Conservation (phyloP, 1,140 invertebrate genomes). For the Pseudomyrmex dendroicus region DNA sequence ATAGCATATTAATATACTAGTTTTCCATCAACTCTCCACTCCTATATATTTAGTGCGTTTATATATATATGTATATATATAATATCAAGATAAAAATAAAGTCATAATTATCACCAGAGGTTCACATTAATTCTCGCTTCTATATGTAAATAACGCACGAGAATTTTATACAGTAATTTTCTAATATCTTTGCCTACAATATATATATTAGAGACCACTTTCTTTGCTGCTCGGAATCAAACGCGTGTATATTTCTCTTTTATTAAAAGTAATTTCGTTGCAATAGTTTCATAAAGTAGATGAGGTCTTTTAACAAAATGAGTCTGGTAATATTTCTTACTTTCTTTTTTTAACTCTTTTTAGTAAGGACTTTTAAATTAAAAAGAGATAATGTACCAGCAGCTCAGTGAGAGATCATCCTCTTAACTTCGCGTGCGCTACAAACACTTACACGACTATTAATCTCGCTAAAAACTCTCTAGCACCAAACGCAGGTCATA, state of each 20-base stretch:
- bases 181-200: neutral
- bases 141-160: slow-evolving; percentile 10
- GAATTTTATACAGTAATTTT: slow-evolving; percentile 1
- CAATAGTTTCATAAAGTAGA: slow-evolving; percentile 22
- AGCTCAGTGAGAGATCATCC: slow-evolving; percentile 5
- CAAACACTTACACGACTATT: slow-evolving; percentile 25
- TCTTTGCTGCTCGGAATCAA: neutral
- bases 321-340: neutral
- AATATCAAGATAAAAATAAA: slow-evolving; percentile 3
- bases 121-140: neutral
- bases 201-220: slow-evolving; percentile 22
- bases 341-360: neutral
- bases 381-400: neutral
- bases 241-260: neutral
- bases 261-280: slow-evolving; percentile 11
- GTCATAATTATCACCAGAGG: neutral
- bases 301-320: slow-evolving; percentile 26
- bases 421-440: neutral
- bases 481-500: slow-evolving; percentile 6
- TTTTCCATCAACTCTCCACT: too few relatives aligned
- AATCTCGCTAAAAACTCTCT: slow-evolving; percentile 29
- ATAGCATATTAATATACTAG: neutral
- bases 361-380: neutral
- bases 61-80: neutral
- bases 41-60: too few relatives aligned